Base-by-base conservation (phyloP, 2,888 invertebrate genomes). In the Auanema sp. region DNA sequence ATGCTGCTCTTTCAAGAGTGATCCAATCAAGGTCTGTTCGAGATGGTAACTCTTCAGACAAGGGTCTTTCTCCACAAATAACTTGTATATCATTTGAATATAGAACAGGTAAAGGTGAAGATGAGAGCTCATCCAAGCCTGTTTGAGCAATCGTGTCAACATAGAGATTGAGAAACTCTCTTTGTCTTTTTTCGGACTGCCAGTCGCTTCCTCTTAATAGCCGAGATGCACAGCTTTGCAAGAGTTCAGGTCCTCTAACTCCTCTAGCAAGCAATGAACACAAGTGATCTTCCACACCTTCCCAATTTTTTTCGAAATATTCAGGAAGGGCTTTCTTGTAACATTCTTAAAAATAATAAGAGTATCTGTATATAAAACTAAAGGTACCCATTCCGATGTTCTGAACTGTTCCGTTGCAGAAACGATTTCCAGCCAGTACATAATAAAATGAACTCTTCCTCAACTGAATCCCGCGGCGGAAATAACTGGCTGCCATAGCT, bases 1-100 rank as follows among this genome's bases (percentile, higher is more conserved):
- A 79, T 2, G 75, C 77, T 11, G 76, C 69, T 41, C 79, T 55
- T 59, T 79, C 68, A 23, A 79, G 58, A 4, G 66, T 64, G 10
- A 57, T 52, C 79, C 79, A 79, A 16, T 55, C 64, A n/a, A 54
- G 49, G 1, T 61, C 14, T 1, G 43, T 42, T 11, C 67, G 63
- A 33, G 54, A 47, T 12, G 54, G 56, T 25, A 65, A 62, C 42
- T 70, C 69, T 33, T 58, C 61, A 60, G 66, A 66, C 42, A 57
- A 50, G 11, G 76, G 76, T 10, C 72, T 60, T 24, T 76, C 76
- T 11, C 76, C 76, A 49, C 70, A 71, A 2, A 76, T 66, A 18
- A 73, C 71, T 12, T 6, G 33, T 42, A 44, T 55, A 21, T 60
- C 47, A 21, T 58, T 33, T 1, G 58, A 58, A 21, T 40, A 18